Percentiles rank a stretch among this genome's conserved stretches.
Evolutionary conservation across 2,797 vertebrate genomes (phyloP).

Genomic region (Octomys mimax): DNA sequence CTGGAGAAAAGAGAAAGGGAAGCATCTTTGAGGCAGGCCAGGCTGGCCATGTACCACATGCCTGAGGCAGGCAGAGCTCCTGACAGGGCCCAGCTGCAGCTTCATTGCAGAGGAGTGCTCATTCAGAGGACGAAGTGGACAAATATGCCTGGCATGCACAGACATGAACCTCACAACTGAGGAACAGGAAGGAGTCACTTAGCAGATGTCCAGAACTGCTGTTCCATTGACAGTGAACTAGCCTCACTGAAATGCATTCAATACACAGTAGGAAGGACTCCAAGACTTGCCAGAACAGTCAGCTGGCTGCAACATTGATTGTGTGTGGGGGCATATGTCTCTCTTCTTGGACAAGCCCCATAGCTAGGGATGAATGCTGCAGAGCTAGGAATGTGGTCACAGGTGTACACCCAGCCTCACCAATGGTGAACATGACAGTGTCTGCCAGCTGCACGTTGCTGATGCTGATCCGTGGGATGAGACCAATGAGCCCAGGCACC

Average conservation of each 20-base stretch:
- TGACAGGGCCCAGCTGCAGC: constrained; percentile 6
- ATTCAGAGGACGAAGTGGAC: background rate
- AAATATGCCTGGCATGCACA: background rate
- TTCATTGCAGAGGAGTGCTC: background rate
- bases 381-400: constrained; percentile 19
- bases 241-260: constrained; percentile 44
- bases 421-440: constrained; percentile 99
- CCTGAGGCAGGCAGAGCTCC: background rate
- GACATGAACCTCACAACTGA: constrained; percentile 27
- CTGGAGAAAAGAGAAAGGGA: constrained; percentile 84
- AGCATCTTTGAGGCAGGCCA: constrained; percentile 38
- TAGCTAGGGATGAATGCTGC: background rate
- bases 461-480: constrained; percentile 98
- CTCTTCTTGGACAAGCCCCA: constrained; percentile 7
- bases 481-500: constrained; percentile 97
- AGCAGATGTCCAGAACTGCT: background rate
- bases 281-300: background rate
- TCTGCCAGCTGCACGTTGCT: constrained; percentile 98
- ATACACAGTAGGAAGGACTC: background rate
- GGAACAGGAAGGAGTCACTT: constrained; percentile 36
- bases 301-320: background rate
- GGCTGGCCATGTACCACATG: background rate
- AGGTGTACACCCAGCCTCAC: constrained; percentile 87
- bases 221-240: background rate
- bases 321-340: background rate